Evolutionary conservation across 2,113 vertebrate genomes (phyloP), one percentile per base, ranked within the genome.

Genomic region (Pelecanus crispus): DNA sequence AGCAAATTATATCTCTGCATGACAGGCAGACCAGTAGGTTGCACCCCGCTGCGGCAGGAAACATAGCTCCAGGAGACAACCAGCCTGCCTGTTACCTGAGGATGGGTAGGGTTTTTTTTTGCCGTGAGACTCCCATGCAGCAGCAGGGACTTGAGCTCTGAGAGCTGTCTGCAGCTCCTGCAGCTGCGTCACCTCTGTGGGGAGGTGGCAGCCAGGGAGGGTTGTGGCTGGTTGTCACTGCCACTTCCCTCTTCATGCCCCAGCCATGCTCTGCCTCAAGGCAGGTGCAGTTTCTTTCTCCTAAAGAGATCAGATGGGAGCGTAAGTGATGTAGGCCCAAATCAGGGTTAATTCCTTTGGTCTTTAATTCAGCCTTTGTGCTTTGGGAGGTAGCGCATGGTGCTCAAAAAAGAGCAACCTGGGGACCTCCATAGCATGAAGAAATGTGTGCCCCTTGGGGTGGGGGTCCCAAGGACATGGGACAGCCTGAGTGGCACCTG

Each of bases 81-180:
- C 49, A n/a, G 62, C 22, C 26, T 74, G 45, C 38, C 42, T 63
- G 11, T 67, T 62, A 26, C 8, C 31, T 36, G 45, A 36, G 36
- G 11, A 38, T 17, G 15, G 7, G 21, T 14, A 16, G 26, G 12
- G 11, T 68, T 32, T 36, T 24, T 32, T 73, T 61, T 63, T 34
- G 21, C n/a, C 16, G 1, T 29, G 34, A 67, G 32, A 55, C 14
- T 74, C 25, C n/a, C n/a, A 24, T 13, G 26, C 42, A 71, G 50
- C 36, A 77, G 55, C 22, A 67, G n/a, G 31, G 42, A 38, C 44
- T 67, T 1, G 2, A 73, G 15, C 28, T 78, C 50, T 31, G 17
- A n/a, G 34, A 65, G 28, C 0, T 0, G 4, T 25, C 42, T 55
- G 36, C 1, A 1, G 38, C 28, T 72, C 42, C 68, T 40, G 50